Evolutionary conservation across 2,888 invertebrate genomes (phyloP).

Genomic region (Diogma glabrata): DNA sequence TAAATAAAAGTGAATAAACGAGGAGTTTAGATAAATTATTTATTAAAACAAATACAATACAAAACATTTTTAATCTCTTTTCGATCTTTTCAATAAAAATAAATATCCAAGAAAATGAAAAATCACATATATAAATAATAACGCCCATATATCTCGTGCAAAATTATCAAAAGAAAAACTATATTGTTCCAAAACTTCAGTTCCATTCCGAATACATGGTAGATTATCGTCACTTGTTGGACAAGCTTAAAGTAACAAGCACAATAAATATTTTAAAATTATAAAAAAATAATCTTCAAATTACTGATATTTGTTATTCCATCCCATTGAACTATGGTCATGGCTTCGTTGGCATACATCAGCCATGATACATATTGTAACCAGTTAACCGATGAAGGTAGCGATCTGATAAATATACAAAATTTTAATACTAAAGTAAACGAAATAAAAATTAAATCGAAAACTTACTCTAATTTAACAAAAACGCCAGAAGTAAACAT

Average conservation of each 20-base stretch:
- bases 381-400: slow-evolving; percentile 62
- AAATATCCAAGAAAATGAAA: slow-evolving; percentile 62
- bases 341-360: slow-evolving; percentile 74
- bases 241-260: slow-evolving; percentile 47
- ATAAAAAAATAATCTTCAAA: slow-evolving; percentile 14
- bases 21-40: too few species aligned
- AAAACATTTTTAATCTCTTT: too few species aligned
- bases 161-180: slow-evolving; percentile 56
- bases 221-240: slow-evolving; percentile 42
- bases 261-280: background rate
- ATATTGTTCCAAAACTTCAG: slow-evolving; percentile 58
- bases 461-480: slow-evolving; percentile 59
- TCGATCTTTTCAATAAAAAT: slow-evolving; percentile 51
- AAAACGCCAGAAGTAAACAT: slow-evolving; percentile 84
- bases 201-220: slow-evolving; percentile 61
- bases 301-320: slow-evolving; percentile 44
- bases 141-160: slow-evolving; percentile 51
- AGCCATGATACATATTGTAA: slow-evolving; percentile 73
- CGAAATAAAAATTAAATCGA: background rate
- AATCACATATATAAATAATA: slow-evolving; percentile 48
- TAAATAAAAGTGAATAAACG: too few species aligned
- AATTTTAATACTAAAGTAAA: background rate
- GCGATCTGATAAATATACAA: slow-evolving; percentile 40
- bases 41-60: too few species aligned
- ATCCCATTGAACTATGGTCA: slow-evolving; percentile 72